phyloP scores from a whole-genome alignment of 2,797 vertebrate genomes.

The Sorex maritimensis region DNA sequence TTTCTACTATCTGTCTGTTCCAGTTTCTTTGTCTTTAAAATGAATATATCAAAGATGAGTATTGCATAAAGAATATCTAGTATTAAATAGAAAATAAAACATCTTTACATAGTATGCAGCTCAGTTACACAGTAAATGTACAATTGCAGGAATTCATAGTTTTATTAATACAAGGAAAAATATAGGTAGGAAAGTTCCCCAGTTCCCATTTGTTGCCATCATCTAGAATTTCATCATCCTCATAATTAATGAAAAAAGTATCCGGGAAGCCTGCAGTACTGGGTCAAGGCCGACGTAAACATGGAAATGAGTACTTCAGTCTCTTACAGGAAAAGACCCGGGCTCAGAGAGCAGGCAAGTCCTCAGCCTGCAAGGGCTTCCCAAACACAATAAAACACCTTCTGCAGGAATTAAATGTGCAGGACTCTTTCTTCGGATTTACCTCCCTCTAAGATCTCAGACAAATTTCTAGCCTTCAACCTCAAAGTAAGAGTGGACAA shows the following conservation, averaged over 20 bases:
- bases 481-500: background rate
- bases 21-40: background rate
- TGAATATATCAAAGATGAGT: background rate
- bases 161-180: background rate
- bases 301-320: background rate
- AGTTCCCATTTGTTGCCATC: background rate
- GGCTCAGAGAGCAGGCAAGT: background rate
- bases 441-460: background rate
- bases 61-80: background rate
- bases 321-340: background rate
- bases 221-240: background rate
- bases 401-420: background rate
- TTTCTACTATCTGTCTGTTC: too few species aligned
- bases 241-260: slow-evolving; percentile 20
- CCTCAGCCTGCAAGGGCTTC: background rate
- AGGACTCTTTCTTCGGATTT: background rate
- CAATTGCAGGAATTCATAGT: too few species aligned
- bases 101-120: background rate
- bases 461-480: background rate
- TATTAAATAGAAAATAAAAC: slow-evolving; percentile 25
- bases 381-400: too few species aligned
- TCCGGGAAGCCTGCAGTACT: background rate
- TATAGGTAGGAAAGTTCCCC: background rate
- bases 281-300: background rate
- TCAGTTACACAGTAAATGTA: background rate